Evolutionary conservation across 1,140 invertebrate genomes (phyloP).

Genomic region (Cydia splendana): DNA sequence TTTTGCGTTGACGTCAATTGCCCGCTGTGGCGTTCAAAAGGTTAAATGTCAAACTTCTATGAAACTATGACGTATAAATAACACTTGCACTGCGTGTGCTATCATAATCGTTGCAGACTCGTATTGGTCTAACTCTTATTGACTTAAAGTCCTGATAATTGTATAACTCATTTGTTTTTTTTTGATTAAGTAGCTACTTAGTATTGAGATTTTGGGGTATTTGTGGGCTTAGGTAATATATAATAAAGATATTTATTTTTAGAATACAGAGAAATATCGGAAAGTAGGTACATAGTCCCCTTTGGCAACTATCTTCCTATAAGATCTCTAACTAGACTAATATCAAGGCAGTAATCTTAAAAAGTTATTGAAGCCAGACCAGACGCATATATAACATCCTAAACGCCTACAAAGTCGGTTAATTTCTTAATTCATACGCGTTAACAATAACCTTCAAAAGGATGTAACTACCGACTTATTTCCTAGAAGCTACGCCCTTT

Average conservation of each 20-base stretch:
- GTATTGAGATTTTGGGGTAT: background rate
- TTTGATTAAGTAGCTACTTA: too few relatives aligned
- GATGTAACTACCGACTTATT: background rate
- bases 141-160: background rate
- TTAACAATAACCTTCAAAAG: background rate
- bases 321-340: too few relatives aligned
- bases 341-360: background rate
- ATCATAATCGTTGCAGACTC: too few relatives aligned
- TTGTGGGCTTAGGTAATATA: background rate
- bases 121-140: background rate
- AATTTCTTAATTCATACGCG: background rate
- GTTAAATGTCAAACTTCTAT: too few relatives aligned
- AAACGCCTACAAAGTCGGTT: background rate
- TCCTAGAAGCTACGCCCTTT: background rate
- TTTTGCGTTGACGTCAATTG: too few relatives aligned
- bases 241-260: too few relatives aligned
- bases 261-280: too few relatives aligned
- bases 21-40: too few relatives aligned
- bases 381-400: background rate
- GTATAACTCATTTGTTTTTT: background rate
- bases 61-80: too few relatives aligned
- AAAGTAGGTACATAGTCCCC: too few relatives aligned
- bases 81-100: too few relatives aligned
- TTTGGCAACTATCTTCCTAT: too few relatives aligned
- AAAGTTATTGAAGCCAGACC: background rate